phyloP scores from a whole-genome alignment of 2,888 invertebrate genomes.

The Nipponacmea schrenckii region DNA sequence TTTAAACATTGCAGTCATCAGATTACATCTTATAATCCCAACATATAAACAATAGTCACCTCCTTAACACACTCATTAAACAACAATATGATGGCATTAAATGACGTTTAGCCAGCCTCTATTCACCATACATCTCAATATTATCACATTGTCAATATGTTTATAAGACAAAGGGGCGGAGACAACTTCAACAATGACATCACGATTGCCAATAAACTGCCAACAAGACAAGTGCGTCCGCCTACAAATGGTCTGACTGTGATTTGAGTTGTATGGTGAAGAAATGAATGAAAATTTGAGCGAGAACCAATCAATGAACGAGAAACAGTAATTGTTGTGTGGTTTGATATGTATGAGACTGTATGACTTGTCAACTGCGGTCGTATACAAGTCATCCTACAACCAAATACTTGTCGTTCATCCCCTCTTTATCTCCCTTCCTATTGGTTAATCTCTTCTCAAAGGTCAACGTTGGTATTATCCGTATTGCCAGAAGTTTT shows the following conservation, averaged over 20 bases:
- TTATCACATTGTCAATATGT: background rate
- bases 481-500: slow-evolving; percentile 8
- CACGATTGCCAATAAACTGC: background rate
- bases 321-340: background rate
- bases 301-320: background rate
- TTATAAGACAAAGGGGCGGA: background rate
- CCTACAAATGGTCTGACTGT: background rate
- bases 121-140: too few species aligned
- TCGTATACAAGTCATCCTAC: slow-evolving; percentile 11
- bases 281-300: too few species aligned
- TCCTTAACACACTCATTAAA: too few species aligned
- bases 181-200: background rate
- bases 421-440: slow-evolving; percentile 5
- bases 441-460: slow-evolving; percentile 12
- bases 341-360: slow-evolving; percentile 3
- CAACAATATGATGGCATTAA: too few species aligned
- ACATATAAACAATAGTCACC: too few species aligned
- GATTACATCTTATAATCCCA: too few species aligned
- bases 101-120: too few species aligned
- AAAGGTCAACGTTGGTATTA: slow-evolving; percentile 7
- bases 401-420: slow-evolving; percentile 16
- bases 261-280: too few species aligned
- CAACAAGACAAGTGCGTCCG: background rate
- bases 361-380: slow-evolving; percentile 18
- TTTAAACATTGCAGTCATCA: too few species aligned